Evolutionary conservation across 2,797 vertebrate genomes (phyloP), one percentile per base, ranked within the genome.

Genomic region (Catostomus latipinnis): DNA sequence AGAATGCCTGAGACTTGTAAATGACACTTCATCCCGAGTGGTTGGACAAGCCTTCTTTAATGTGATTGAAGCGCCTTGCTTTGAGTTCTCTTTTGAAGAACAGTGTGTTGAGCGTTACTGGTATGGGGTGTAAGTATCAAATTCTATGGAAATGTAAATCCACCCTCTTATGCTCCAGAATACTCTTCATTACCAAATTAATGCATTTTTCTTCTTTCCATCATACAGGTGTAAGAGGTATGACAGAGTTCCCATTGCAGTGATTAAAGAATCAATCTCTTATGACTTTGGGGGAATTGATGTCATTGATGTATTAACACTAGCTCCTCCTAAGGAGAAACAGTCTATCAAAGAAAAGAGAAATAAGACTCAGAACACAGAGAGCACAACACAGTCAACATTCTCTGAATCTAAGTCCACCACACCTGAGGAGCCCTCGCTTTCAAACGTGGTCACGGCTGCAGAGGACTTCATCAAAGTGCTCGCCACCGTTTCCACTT

Each of bases 41-140:
- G 94, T 96, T 52, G 96, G 96, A 53, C 94, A 98, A 81, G 93
- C 96, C 0, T 98, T 97, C 91, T 96, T 97, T 88, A 97, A 96
- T 6, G 93, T 98, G 80, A 95, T 98, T 10, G 92, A 94, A 65
- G 95, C 92, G 66, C 96, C 97, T 8, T 98, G 97, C 90, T 98
- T 97, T 53, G 94, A 95, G 48, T 88, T 98, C 1, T 67, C 67
- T 63, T 95, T 94, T 74, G 93, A 94, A 83, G 95, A 97, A 13
- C 94, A 94, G 81, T 97, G 96, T 22, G 93, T 93, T 66, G 95
- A 98, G 82, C 92, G 94, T 0, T 94, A 95, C 83, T 97, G 97
- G 94, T 98, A 97, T 0, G 92, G 97, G 68, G 88, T 96, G 97
- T 98, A 92, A 98, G 97, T 94, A 92, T 86, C 66, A 50, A 5